A percentile compares a stretch with the other conserved stretches of the same genome.
phyloP scores from a whole-genome alignment of 2,888 invertebrate genomes.

The Drosophila phalerata region DNA sequence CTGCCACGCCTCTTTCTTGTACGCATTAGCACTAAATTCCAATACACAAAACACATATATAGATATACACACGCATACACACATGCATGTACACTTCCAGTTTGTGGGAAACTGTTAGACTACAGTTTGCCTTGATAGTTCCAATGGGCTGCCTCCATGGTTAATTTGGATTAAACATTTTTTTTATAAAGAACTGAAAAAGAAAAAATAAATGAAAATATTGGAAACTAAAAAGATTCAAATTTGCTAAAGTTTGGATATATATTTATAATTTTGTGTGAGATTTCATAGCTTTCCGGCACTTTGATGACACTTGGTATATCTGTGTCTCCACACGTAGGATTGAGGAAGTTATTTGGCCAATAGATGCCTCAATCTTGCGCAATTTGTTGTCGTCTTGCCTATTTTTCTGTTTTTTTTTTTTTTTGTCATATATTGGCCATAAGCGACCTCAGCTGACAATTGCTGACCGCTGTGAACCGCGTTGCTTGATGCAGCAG shows the following conservation, averaged over 20 bases:
- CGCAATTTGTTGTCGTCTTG: constrained; percentile 43
- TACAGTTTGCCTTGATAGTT: constrained; percentile 1
- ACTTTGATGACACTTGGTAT: constrained; percentile 4
- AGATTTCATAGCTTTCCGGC: background rate
- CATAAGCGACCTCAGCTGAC: constrained; percentile 44
- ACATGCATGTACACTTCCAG: background rate
- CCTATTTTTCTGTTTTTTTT: constrained; percentile 2
- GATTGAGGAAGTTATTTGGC: constrained; percentile 38
- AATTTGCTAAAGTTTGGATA: too few relatives aligned
- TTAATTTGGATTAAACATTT: background rate
- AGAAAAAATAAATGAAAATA: background rate
- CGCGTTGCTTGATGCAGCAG: constrained; percentile 37
- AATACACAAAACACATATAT: constrained; percentile 6
- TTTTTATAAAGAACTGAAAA: background rate
- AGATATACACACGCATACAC: background rate
- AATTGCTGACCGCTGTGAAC: constrained; percentile 65
- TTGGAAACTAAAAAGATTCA: background rate
- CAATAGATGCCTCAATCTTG: constrained; percentile 42
- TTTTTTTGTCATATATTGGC: constrained; percentile 25
- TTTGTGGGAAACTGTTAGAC: constrained; percentile 1
- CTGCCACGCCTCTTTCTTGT: constrained; percentile 75
- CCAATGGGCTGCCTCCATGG: background rate
- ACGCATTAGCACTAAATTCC: constrained; percentile 76
- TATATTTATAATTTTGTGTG: too few relatives aligned
- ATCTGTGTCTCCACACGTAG: constrained; percentile 15